Conservation (phyloP, 2,113 vertebrate species). For the Chionomys nivalis region DNA sequence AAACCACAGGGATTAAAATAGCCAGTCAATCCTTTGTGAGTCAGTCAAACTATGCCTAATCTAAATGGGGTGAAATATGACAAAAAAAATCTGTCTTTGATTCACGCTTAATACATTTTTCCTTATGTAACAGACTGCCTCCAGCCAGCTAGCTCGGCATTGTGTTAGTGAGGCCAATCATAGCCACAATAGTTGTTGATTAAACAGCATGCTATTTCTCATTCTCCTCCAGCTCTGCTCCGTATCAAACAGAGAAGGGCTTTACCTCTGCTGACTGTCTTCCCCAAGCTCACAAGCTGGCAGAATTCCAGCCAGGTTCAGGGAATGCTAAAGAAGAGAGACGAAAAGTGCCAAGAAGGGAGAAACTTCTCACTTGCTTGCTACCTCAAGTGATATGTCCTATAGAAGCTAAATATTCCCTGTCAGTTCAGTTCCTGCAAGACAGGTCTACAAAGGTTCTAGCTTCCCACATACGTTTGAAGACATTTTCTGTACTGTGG, state of each 20-base stretch:
- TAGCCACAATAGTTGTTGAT: conserved; percentile 56
- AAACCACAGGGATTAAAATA: conserved; percentile 56
- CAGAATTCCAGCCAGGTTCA: neutral
- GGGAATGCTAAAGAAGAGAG: neutral
- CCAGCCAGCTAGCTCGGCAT: neutral
- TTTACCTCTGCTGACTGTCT: neutral
- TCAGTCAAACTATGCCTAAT: conserved; percentile 48
- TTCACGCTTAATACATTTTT: conserved; percentile 57
- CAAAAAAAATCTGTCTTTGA: conserved; percentile 55
- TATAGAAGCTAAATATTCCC: conserved; percentile 11
- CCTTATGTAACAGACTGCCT: conserved; percentile 50
- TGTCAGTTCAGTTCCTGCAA: neutral
- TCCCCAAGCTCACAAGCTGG: neutral
- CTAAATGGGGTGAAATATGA: conserved; percentile 28
- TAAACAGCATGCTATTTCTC: conserved; percentile 6
- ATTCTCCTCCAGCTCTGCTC: neutral
- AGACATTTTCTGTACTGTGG: neutral
- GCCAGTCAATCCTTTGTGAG: neutral
- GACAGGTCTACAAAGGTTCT: neutral
- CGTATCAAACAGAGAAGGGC: neutral
- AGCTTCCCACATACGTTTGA: neutral
- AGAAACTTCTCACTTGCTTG: neutral
- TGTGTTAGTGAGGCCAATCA: conserved; percentile 55
- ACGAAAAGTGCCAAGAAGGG: neutral
- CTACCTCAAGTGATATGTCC: neutral